Evolutionary conservation across 2,113 vertebrate genomes (phyloP).

Genomic region (Illadopsis cleaveri): DNA sequence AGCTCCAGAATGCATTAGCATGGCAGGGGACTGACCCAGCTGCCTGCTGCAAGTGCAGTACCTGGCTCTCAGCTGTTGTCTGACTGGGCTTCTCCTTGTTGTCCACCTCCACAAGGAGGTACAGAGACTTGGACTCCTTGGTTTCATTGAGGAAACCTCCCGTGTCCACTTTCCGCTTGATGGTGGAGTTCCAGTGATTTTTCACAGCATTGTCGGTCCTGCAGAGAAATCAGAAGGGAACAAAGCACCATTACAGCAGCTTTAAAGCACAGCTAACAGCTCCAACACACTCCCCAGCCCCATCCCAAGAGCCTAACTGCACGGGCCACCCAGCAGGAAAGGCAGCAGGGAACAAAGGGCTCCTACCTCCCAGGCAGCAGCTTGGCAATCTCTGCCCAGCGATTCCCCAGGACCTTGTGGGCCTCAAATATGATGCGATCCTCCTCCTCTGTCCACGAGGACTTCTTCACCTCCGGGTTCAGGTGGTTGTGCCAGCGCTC

Average conservation of each 20-base stretch:
- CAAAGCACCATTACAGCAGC: neutral
- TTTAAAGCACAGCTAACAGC: neutral
- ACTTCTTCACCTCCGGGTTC: conserved; percentile 97
- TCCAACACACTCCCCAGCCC: neutral
- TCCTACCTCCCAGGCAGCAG: conserved; percentile 92
- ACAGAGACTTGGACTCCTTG: conserved; percentile 71
- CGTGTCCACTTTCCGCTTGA: conserved; percentile 93
- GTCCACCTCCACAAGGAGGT: conserved; percentile 77
- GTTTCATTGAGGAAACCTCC: conserved; percentile 83
- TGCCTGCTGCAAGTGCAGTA: conserved; percentile 13
- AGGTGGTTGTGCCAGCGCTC: conserved; percentile 99
- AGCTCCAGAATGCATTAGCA: neutral
- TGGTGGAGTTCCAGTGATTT: conserved; percentile 99
- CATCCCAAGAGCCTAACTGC: neutral
- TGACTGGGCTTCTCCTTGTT: conserved; percentile 75
- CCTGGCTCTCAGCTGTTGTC: conserved; percentile 49
- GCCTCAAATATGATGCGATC: conserved; percentile 96
- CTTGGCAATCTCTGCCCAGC: conserved; percentile 98
- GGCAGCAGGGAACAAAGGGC: neutral
- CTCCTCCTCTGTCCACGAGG: conserved; percentile 95
- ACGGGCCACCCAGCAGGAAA: neutral
- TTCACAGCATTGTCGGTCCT: conserved; percentile 98
- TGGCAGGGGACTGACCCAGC: neutral
- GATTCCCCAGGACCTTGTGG: conserved; percentile 93
- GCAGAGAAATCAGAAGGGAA: neutral